Evolutionary conservation across 1,140 invertebrate species (phyloP).

Genomic region (Saxidomus purpurata): DNA sequence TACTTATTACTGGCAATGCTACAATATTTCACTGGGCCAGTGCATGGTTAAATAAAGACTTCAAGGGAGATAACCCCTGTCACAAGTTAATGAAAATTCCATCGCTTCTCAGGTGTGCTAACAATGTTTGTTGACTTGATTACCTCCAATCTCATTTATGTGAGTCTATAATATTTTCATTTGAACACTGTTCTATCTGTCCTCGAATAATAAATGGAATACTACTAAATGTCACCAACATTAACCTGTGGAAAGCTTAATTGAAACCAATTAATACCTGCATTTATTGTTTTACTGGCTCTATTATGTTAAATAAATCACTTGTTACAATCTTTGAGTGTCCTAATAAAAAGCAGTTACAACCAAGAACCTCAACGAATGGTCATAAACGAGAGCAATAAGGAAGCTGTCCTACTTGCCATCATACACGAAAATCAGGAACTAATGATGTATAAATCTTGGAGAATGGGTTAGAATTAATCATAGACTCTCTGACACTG

Average conservation of each 20-base stretch:
- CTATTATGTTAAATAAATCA: neutral
- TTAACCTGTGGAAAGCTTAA: neutral
- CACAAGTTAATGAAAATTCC: too few species aligned
- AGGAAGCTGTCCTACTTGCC: neutral
- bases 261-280: slow-evolving; percentile 6
- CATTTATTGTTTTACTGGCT: slow-evolving; percentile 2
- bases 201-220: too few species aligned
- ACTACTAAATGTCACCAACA: neutral
- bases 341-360: neutral
- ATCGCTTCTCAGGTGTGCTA: too few species aligned
- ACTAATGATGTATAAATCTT: neutral
- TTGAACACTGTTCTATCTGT: too few species aligned
- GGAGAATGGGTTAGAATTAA: neutral
- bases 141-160: too few species aligned
- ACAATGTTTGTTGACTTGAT: too few species aligned
- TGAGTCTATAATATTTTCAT: too few species aligned
- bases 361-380: neutral
- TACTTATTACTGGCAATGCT: too few species aligned
- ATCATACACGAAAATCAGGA: neutral
- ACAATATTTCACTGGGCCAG: too few species aligned
- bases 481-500: too few species aligned
- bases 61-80: too few species aligned
- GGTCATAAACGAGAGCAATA: neutral
- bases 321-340: neutral
- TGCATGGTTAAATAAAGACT: too few species aligned